These are phyloP conservation scores for Amphipoea oculea DNA, from an alignment of 2,888 invertebrate genomes.

Conservation along the genomic window DNA sequence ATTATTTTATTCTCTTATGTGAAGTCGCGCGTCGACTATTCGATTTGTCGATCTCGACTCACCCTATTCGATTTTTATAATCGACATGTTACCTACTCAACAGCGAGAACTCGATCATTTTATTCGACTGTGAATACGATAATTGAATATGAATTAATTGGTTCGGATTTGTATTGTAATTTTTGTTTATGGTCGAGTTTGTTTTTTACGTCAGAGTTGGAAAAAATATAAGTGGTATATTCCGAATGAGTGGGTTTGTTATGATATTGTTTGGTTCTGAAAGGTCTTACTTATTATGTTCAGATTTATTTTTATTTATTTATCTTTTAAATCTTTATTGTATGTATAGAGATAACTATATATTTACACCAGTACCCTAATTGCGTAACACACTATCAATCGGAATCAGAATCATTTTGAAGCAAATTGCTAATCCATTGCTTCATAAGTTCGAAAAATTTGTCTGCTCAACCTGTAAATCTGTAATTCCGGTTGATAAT, in stretches of 20 bases:
- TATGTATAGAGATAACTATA: too few relatives aligned
- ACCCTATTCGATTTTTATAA: constrained; percentile 46
- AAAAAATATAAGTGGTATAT: constrained; percentile 1
- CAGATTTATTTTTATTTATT: too few relatives aligned
- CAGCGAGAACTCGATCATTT: constrained; percentile 37
- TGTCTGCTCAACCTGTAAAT: too few relatives aligned
- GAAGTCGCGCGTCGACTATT: constrained; percentile 45
- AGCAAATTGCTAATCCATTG: too few relatives aligned
- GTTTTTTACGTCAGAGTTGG: constrained; percentile 20
- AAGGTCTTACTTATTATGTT: not conserved
- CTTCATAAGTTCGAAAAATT: too few relatives aligned
- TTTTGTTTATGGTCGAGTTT: constrained; percentile 54
- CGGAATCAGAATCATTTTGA: too few relatives aligned
- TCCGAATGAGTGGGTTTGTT: not conserved
- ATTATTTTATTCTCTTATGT: constrained; percentile 45
- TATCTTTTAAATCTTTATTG: too few relatives aligned
- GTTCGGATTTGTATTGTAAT: constrained; percentile 45
- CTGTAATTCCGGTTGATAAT: too few relatives aligned
- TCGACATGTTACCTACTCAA: constrained; percentile 52
- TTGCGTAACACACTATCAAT: too few relatives aligned
- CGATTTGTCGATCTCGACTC: constrained; percentile 49
- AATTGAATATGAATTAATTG: constrained; percentile 60
- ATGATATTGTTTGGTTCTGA: not conserved
- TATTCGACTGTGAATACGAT: constrained; percentile 49
- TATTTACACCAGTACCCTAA: too few relatives aligned